Base-by-base conservation (phyloP, 2,797 vertebrate species). In the Crocodylus rhombifer region DNA sequence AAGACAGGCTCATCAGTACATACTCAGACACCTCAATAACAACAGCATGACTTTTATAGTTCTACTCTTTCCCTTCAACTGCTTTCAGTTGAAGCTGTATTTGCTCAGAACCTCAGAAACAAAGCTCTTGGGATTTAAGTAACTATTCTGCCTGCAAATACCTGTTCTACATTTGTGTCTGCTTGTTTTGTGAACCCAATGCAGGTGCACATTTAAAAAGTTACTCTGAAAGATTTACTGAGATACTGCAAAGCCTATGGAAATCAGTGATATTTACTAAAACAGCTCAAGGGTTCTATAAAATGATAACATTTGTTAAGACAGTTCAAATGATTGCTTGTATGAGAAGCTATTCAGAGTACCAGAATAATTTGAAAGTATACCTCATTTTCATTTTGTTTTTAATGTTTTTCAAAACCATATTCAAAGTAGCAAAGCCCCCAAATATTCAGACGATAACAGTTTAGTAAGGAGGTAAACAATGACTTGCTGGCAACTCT, bases 381-480 rank as follows among this genome's bases (percentile, higher is more conserved):
- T 63, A 4, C 60, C 87, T 33, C 23, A 78, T 12, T 65, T 90
- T 57, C 65, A 2, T 73, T 87, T 75, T 56, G 55, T 3, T 79
- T 61, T 92, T 57, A 20, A 62, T 23, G 9, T 79, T 12, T 86
- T 93, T 77, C 36, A 82, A 63, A 86, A 3, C 5, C 16, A 17
- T 18, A 5, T 4, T 73, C 42, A 42, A 36, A 76, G 26, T 15
- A 25, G 82, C 12, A 69, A 18, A 57, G 51, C 30, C 17, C 5
- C 36, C 17, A 92, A 86, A 84, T 76, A 88, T 69, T 67, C 30
- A 86, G 77, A 85, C 16, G 58, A 84, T 20, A 57, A n/a, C 21
- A 61, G 28, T 33, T 16, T 62, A 62, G 83, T 63, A 60, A 77
- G 26, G 28, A 33, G 25, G 17, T 60, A 69, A 61, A 15, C 16